Percentiles rank a stretch among this genome's conserved stretches.
Evolutionary conservation across 2,113 vertebrate species (phyloP).

Genomic region (Meleagris gallopavo): DNA sequence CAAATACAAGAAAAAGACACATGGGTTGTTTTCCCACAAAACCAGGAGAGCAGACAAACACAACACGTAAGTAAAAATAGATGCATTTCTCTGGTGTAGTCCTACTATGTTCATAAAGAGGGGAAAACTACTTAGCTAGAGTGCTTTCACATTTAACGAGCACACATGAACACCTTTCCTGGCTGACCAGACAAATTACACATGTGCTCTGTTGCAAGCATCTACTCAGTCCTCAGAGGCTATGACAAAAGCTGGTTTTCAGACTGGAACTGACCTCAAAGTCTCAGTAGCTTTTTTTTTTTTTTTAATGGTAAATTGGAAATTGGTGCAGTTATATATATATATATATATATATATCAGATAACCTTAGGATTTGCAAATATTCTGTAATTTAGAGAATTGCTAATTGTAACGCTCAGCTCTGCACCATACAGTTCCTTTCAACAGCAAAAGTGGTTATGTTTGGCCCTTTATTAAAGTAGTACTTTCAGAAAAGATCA

Average conservation of each 20-base stretch:
- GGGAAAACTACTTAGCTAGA: not conserved
- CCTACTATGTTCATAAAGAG: not conserved
- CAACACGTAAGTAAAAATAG: accelerated
- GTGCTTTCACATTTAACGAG: not conserved
- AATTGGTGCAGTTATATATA: too few relatives aligned
- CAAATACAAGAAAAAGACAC: not conserved
- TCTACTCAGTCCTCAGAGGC: not conserved
- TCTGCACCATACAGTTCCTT: not conserved
- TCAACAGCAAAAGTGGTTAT: not conserved
- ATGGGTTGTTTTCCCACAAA: not conserved
- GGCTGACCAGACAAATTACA: not conserved
- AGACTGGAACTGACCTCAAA: not conserved
- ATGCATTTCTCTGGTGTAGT: not conserved
- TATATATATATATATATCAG: too few relatives aligned
- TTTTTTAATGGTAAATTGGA: too few relatives aligned
- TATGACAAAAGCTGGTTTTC: not conserved
- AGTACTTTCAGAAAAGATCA: not conserved
- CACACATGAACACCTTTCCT: accelerated
- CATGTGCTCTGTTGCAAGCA: accelerated
- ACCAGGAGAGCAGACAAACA: accelerated
- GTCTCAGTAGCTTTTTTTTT: not conserved
- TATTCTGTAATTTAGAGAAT: not conserved
- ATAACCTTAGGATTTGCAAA: not conserved
- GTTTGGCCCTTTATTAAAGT: not conserved
- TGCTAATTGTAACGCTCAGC: not conserved